Evolutionary conservation across 2,113 vertebrate species (phyloP).

Genomic region (Asarcornis scutulata): DNA sequence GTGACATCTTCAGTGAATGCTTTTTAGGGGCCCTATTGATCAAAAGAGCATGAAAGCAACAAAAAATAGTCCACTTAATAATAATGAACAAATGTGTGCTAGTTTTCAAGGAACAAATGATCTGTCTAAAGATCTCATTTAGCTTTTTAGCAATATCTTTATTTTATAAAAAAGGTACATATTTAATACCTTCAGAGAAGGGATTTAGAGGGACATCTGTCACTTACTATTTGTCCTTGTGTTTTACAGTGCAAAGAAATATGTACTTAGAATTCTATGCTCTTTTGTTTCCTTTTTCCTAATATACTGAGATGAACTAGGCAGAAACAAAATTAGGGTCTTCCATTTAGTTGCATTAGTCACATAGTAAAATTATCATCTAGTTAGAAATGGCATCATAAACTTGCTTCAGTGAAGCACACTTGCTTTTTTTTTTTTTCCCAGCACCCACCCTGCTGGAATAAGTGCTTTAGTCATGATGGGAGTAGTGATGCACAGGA

Average conservation of each 20-base stretch:
- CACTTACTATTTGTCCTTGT: conserved; percentile 2
- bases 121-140: neutral
- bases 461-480: conserved; percentile 14
- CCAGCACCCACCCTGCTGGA: neutral
- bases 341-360: conserved; percentile 46
- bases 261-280: neutral
- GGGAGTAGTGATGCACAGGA: conserved; percentile 7
- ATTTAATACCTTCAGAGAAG: neutral
- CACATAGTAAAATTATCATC: conserved; percentile 46
- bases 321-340: conserved; percentile 16
- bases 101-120: neutral
- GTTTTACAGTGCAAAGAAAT: neutral
- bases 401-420: conserved; percentile 5
- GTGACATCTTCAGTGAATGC: neutral
- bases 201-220: neutral
- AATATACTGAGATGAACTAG: conserved; percentile 23
- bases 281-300: conserved; percentile 1
- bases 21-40: neutral
- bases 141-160: neutral
- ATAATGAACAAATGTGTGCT: neutral
- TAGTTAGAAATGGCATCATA: conserved; percentile 33
- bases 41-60: neutral
- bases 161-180: neutral
- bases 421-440: conserved; percentile 58
- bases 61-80: neutral